Evolutionary conservation across 2,888 invertebrate genomes (phyloP).

Genomic region (Stenolophus ochropezus): DNA sequence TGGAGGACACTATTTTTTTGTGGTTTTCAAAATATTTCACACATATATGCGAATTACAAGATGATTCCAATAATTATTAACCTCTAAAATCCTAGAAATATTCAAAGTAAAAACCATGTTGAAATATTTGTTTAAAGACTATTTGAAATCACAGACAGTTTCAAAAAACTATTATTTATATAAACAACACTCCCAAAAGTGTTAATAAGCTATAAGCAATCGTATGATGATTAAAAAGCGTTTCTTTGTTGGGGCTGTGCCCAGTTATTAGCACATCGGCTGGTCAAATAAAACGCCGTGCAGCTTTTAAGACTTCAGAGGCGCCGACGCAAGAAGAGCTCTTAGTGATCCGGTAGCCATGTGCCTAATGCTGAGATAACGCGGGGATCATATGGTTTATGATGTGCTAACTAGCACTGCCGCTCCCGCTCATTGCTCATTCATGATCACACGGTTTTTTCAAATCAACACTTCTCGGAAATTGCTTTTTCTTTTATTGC

Average conservation of each 20-base stretch:
- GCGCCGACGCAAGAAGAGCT: conserved; percentile 5
- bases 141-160: neutral
- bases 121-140: neutral
- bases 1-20: neutral
- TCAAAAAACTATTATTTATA: neutral
- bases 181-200: conserved; percentile 31
- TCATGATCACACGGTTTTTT: conserved; percentile 45
- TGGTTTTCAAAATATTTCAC: neutral
- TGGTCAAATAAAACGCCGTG: conserved; percentile 30
- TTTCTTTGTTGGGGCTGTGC: conserved; percentile 12
- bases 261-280: conserved; percentile 47
- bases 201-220: conserved; percentile 49
- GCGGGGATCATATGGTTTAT: conserved; percentile 71
- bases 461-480: neutral
- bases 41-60: neutral
- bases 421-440: conserved; percentile 28
- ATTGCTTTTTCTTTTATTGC: conserved; percentile 9
- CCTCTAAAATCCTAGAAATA: neutral
- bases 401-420: conserved; percentile 70
- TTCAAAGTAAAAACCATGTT: neutral
- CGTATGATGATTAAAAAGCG: conserved; percentile 37
- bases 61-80: neutral
- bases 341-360: conserved; percentile 50
- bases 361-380: conserved; percentile 71
- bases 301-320: conserved; percentile 45